phyloP scores from a whole-genome alignment of 2,888 invertebrate genomes.

The Eugnorisma glareosa region DNA sequence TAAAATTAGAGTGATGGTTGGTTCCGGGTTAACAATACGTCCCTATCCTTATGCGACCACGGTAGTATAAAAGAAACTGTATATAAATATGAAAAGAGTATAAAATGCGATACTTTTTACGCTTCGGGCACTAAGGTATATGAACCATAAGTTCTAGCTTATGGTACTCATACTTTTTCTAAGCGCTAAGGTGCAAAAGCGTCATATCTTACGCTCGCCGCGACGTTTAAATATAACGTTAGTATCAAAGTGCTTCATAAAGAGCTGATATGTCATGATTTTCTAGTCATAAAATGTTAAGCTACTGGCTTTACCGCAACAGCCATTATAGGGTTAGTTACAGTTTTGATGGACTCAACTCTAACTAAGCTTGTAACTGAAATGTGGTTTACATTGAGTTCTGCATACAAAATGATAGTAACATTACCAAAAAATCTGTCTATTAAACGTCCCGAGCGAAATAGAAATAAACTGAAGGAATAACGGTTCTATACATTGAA shows the following conservation, averaged over 20 bases:
- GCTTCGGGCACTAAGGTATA: conserved; percentile 19
- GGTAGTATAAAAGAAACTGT: conserved; percentile 20
- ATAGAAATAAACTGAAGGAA: background rate
- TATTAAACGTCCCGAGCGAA: background rate
- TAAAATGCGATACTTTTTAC: conserved; percentile 12
- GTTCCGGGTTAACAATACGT: conserved; percentile 8
- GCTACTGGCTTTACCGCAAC: conserved; percentile 2
- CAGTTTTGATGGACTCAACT: conserved; percentile 24
- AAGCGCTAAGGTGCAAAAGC: conserved; percentile 53
- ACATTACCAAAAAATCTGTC: background rate
- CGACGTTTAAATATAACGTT: conserved; percentile 43
- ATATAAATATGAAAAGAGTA: conserved; percentile 9
- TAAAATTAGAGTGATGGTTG: conserved; percentile 48
- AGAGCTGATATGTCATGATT: conserved; percentile 14
- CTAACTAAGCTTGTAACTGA: background rate
- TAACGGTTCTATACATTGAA: background rate
- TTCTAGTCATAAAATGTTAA: conserved; percentile 9
- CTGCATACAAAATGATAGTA: background rate
- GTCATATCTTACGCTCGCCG: conserved; percentile 32
- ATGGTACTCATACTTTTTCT: conserved; percentile 21
- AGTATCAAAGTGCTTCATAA: conserved; percentile 43
- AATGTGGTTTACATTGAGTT: conserved; percentile 12
- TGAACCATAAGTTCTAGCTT: conserved; percentile 33
- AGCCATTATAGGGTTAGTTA: conserved; percentile 15
- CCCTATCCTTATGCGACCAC: background rate